Evolutionary conservation across 2,797 vertebrate species (phyloP).

Genomic region (Danio jaintianensis): DNA sequence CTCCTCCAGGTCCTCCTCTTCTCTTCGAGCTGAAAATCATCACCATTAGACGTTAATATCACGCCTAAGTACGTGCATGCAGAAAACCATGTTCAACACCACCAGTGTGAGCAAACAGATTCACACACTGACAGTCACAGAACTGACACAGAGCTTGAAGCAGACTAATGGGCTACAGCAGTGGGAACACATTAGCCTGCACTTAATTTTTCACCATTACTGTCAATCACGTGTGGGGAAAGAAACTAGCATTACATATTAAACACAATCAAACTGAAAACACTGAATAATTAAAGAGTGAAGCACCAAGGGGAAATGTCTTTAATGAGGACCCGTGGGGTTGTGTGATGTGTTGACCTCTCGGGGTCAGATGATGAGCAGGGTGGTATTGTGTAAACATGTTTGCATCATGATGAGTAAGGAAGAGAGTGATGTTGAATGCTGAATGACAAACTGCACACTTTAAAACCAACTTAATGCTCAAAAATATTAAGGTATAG

Average conservation of each 20-base stretch:
- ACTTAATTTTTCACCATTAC: constrained; percentile 50
- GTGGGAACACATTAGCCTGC: constrained; percentile 35
- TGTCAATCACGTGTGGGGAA: constrained; percentile 49
- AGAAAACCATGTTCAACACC: neutral
- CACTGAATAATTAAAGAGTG: constrained; percentile 55
- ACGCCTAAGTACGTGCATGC: neutral
- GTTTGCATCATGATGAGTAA: neutral
- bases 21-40: constrained; percentile 81
- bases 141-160: constrained; percentile 39
- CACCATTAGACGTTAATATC: constrained; percentile 16
- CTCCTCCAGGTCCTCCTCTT: constrained; percentile 88
- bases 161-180: constrained; percentile 40
- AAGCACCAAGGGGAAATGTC: neutral
- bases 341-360: constrained; percentile 49
- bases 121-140: neutral
- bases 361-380: constrained; percentile 44
- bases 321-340: constrained; percentile 57
- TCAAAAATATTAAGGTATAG: neutral
- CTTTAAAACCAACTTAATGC: neutral
- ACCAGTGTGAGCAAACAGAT: neutral
- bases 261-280: constrained; percentile 48
- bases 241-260: constrained; percentile 18
- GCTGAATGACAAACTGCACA: neutral
- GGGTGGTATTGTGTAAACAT: constrained; percentile 44
- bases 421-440: neutral